Conservation (phyloP, 2,113 vertebrate species). For the Okapia johnstoni region DNA sequence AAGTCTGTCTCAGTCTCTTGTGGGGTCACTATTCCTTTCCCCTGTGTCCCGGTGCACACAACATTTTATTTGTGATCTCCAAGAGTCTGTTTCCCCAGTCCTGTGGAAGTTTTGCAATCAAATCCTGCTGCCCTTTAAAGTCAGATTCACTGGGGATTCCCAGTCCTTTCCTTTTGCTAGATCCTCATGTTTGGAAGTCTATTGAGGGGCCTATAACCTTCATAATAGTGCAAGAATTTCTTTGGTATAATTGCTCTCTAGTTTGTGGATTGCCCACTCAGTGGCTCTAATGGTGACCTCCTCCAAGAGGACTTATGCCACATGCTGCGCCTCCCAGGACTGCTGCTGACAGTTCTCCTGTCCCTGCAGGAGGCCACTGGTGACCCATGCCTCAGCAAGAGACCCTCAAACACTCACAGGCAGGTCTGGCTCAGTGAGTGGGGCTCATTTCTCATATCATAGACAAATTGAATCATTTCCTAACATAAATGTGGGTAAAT, state of each 20-base stretch:
- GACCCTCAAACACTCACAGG: not conserved
- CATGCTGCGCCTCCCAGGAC: not conserved
- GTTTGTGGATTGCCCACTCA: not conserved
- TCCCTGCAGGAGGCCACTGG: not conserved
- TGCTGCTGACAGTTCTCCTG: not conserved
- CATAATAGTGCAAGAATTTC: not conserved
- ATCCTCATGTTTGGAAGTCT: not conserved
- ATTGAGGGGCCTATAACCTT: not conserved
- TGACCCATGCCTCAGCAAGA: not conserved
- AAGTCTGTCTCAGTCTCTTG: not conserved
- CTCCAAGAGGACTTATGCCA: not conserved
- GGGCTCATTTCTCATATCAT: not conserved
- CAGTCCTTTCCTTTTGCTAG: accelerated
- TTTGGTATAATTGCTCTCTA: not conserved
- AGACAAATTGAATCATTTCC: not conserved
- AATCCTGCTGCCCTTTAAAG: not conserved
- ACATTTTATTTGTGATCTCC: not conserved
- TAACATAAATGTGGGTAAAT: not conserved
- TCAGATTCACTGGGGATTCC: not conserved
- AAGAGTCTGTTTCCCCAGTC: not conserved
- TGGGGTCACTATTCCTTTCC: not conserved
- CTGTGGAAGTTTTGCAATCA: not conserved
- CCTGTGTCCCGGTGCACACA: not conserved
- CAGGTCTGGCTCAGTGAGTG: not conserved
- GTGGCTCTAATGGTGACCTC: not conserved